Base-by-base conservation (phyloP, 2,113 vertebrate species). In the Coregonus clupeaformis region DNA sequence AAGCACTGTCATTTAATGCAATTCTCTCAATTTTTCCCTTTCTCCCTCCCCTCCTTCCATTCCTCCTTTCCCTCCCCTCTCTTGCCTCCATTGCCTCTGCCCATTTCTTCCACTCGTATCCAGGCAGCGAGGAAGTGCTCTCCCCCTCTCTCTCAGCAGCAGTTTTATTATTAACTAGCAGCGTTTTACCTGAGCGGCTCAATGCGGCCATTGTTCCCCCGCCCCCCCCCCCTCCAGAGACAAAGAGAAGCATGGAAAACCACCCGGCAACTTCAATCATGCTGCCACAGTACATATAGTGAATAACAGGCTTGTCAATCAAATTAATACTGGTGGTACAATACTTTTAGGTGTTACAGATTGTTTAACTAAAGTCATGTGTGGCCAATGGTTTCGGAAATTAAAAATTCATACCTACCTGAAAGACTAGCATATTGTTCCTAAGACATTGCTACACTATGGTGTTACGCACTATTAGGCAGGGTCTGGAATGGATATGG, bases 161-260 rank as follows among this genome's bases (percentile, higher is more conserved):
- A 77, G 91, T 84, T 85, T 80, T 72, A 88, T 85, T 77, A 86
- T 88, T 88, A 88, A 86, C 84, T 72, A 71, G 60, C 68, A 74
- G 75, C 3, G 74, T 47, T 82, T 81, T 77, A 84, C 82, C 84
- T 83, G 78, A 78, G 64, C 9, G 60, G 42, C 75, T 83, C 74
- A 86, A 80, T 81, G 84, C 60, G 52, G 67, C 77, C 82, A 78
- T 84, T 86, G 84, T 83, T 80, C 77, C 75, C 45, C 30, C 16
- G 5, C 7, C 9, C 27, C 3, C 59, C 57, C n/a, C 30, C 12
- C 60, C 7, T 30, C 16, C 60, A n/a, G n/a, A 30, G 0, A 20
- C 7, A 68, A 36, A 69, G 24, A 64, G 42, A 63, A 42, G 36
- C 62, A 52, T 36, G 66, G n/a, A 25, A n/a, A 72, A 63, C 13